Evolutionary conservation across 2,113 vertebrate genomes (phyloP).

Genomic region (Tupaia chinensis): DNA sequence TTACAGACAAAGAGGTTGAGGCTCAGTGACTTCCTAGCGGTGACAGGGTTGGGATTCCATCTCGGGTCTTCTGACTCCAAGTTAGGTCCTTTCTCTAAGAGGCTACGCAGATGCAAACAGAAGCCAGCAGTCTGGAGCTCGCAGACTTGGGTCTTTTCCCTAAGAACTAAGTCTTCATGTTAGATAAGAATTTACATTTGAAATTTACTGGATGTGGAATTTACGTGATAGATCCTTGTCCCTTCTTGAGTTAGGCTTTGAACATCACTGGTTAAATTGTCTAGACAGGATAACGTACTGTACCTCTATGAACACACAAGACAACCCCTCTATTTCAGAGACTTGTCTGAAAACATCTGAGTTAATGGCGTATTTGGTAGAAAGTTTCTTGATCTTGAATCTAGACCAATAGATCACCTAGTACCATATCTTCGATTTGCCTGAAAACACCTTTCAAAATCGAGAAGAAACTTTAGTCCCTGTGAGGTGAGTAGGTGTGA

Average conservation of each 20-base stretch:
- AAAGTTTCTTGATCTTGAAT: constrained; percentile 11
- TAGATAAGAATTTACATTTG: not conserved
- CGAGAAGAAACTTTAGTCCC: not conserved
- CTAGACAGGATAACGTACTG: not conserved
- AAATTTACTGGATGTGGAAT: not conserved
- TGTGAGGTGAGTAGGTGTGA: no score
- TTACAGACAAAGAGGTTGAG: not conserved
- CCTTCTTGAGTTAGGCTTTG: not conserved
- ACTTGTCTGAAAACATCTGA: not conserved
- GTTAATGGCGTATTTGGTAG: not conserved
- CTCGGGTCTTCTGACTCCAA: not conserved
- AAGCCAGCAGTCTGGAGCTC: not conserved
- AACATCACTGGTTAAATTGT: not conserved
- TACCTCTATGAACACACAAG: not conserved
- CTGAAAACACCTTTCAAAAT: constrained; percentile 26
- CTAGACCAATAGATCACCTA: not conserved
- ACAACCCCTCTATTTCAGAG: not conserved
- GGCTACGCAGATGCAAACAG: not conserved
- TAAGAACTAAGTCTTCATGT: not conserved
- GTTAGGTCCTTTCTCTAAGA: not conserved
- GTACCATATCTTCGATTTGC: not conserved
- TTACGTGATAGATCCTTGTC: not conserved
- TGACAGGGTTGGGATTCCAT: not conserved
- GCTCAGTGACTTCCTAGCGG: not conserved
- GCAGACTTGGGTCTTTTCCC: not conserved